Base-by-base conservation (phyloP, 2,888 invertebrate genomes). In the Agrochola lychnidis region DNA sequence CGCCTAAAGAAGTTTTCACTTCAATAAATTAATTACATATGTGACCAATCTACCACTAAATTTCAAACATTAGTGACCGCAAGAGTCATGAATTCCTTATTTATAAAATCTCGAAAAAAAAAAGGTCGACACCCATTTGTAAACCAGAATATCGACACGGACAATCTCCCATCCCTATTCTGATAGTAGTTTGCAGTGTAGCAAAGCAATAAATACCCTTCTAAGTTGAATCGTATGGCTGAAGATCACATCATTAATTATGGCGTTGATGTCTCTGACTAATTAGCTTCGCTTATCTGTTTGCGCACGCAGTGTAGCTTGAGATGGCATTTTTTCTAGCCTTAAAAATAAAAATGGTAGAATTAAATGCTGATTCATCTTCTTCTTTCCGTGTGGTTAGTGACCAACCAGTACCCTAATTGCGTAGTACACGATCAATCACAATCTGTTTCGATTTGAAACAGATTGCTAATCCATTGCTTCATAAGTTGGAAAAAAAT, bases 171-270 rank as follows among this genome's bases (percentile, higher is more conserved):
- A 68, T 74, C 78, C 70, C 78, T 88, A 80, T 36, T 36, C 64
- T 30, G 61, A 82, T 82, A 75, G 76, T 77, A 79, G 67, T 80
- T 64, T 66, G 72, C 67, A 75, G 63, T 63, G 75, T 79, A 72
- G 72, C 74, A 30, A 67, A 77, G 86, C 51, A 83, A 87, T 87
- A 82, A 88, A 87, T 88, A 80, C 68, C 45, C 74, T 81, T 82
- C 80, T 71, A 79, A 80, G 76, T 83, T 85, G 53, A 83, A 88
- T 83, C 70, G 83, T 83, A 42, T 77, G 83, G 85, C 81, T 70
- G 70, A 62, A 82, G 79, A 81, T 81, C 81, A 56, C 72, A 74
- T 82, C 77, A 87, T 88, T 88, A 81, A 88, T 89, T 80, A 81
- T 77, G 53, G 78, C 76, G 77, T 82, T 83, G 87, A 88, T 88